Conservation (phyloP, 1,140 invertebrate species). For the Amyelois transitella region DNA sequence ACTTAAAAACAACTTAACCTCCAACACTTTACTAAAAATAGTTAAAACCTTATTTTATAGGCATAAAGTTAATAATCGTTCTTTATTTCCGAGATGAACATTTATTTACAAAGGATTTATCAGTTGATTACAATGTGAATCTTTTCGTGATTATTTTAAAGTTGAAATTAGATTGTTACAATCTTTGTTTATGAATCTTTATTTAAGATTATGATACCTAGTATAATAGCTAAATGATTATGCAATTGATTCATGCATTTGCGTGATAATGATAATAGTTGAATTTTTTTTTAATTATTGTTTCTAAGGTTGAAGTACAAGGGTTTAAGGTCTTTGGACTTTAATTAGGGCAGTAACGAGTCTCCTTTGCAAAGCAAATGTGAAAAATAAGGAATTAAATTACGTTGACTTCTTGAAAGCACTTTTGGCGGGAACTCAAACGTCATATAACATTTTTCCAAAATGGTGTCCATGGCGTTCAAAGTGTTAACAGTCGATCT, state of each 20-base stretch:
- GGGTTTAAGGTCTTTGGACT: background rate
- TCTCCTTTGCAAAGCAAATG: too few species aligned
- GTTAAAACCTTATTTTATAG: background rate
- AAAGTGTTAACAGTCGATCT: too few species aligned
- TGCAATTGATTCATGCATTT: background rate
- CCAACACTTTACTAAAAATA: background rate
- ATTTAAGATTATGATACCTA: background rate
- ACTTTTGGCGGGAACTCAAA: too few species aligned
- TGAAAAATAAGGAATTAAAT: too few species aligned
- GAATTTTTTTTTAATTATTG: background rate
- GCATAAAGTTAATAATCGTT: background rate
- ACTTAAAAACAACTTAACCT: conserved; percentile 10
- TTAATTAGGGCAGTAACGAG: background rate
- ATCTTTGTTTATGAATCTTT: conserved; percentile 1
- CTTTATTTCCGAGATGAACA: background rate
- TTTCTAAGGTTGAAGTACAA: background rate
- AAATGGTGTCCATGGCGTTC: too few species aligned
- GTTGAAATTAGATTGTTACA: background rate
- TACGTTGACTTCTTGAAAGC: too few species aligned
- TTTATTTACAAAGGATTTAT: background rate
- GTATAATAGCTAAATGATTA: conserved; percentile 1
- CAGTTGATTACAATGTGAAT: background rate
- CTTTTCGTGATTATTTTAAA: background rate
- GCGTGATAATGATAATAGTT: background rate
- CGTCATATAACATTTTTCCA: too few species aligned